Evolutionary conservation across 2,888 invertebrate genomes (phyloP), one percentile per base, ranked within the genome.

Genomic region (Meiosimyza decipiens): DNA sequence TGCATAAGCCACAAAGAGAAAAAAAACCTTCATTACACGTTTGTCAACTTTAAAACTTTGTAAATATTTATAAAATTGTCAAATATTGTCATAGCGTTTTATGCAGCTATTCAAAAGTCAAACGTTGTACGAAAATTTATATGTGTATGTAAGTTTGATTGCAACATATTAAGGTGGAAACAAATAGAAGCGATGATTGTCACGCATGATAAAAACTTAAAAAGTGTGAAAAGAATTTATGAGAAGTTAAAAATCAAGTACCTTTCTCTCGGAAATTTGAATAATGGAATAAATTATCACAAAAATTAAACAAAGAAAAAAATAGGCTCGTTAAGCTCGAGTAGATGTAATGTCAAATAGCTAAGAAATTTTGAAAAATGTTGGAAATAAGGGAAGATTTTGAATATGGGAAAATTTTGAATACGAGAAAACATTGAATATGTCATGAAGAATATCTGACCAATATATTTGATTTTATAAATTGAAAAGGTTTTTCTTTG

Each of bases 91-190:
- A 57, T 28, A 28, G 4, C 15, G 12, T 57, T 15, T 6, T 11
- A 28, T 18, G 7, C 28, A 40, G 6, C 9, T 40, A 40, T 40
- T 40, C 9, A 40, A 40, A 40, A 40, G 9, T 40, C 9, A 40
- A 9, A 40, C 2, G 40, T 40, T 40, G 6, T 40, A 40, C 9
- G 40, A 9, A 1, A 40, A 40, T 40, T 7, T 28, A 28, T 28
- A 4, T 4, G 9, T 40, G 40, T 40, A 7, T 6, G 9, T 7
- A 40, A 4, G 40, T 40, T 40, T 40, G 40, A 40, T 40, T 55
- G 47, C 62, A 63, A 49, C 51, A 55, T 71, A 47, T 40, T 22
- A 55, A 22, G 40, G 63, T 54, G 9, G 40, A 33, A 4, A 16
- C 40, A 57, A 33, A 65, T 22, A 50, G 51, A 65, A 65, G 7